phyloP scores from a whole-genome alignment of 1,140 invertebrate genomes.

The Penaeus chinensis region DNA sequence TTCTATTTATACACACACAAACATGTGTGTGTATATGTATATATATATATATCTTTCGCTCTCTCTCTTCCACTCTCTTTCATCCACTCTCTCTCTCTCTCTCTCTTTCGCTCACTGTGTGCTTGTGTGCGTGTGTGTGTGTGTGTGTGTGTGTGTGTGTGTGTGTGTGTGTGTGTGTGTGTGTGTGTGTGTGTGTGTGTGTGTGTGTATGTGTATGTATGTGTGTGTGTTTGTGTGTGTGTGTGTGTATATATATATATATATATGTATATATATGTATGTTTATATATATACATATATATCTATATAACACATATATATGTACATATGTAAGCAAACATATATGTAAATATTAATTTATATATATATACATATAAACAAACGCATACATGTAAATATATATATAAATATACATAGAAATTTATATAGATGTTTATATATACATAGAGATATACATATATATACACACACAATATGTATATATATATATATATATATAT shows the following conservation, averaged over 20 bases:
- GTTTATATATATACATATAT: slow-evolving; percentile 23
- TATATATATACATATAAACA: slow-evolving; percentile 27
- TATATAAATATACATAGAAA: no score
- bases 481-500: slow-evolving; percentile 27
- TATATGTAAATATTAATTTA: neutral
- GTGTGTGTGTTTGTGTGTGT: neutral
- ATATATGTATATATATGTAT: slow-evolving; percentile 17
- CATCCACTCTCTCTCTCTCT: no score
- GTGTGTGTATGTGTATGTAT: neutral
- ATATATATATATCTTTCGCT: no score
- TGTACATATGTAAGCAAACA: neutral
- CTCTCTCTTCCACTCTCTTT: no score
- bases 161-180: no score
- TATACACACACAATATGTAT: slow-evolving; percentile 23
- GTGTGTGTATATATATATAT: slow-evolving; percentile 14
- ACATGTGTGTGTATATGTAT: no score
- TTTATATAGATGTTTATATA: neutral
- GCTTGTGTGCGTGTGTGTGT: no score
- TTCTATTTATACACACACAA: no score
- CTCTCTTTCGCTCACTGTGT: no score
- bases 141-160: no score
- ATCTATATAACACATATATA: slow-evolving; percentile 12
- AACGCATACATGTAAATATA: neutral
- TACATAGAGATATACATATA: slow-evolving; percentile 7
- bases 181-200: neutral